Percentiles rank a stretch among this genome's conserved stretches.
These are phyloP conservation scores for Zonitis immaculata DNA, from an alignment of 2,888 invertebrate genomes.

Conservation along the genomic window DNA sequence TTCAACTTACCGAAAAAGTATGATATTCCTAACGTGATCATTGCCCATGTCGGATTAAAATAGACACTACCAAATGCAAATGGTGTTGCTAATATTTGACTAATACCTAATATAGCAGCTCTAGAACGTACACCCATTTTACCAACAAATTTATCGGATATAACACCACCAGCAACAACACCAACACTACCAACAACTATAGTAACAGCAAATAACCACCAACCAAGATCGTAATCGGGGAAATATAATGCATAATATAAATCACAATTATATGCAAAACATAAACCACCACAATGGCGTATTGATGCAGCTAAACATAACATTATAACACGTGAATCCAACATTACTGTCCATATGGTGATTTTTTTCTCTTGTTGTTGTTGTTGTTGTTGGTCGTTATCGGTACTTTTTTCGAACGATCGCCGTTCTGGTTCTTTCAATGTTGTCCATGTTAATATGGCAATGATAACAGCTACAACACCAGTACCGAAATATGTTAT, in stretches of 20 bases:
- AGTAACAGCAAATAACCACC: slow-evolving; percentile 86
- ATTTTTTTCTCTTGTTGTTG: slow-evolving; percentile 44
- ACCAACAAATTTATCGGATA: slow-evolving; percentile 82
- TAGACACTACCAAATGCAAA: slow-evolving; percentile 83
- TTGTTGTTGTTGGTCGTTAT: slow-evolving; percentile 24
- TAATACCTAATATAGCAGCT: slow-evolving; percentile 73
- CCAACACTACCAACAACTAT: slow-evolving; percentile 72
- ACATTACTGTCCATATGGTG: slow-evolving; percentile 70
- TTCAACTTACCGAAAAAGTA: slow-evolving; percentile 80
- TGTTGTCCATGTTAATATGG: slow-evolving; percentile 67
- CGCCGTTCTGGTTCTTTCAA: slow-evolving; percentile 72
- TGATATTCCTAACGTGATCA: slow-evolving; percentile 81
- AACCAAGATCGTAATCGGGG: slow-evolving; percentile 83
- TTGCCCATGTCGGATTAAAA: slow-evolving; percentile 77
- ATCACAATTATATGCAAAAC: slow-evolving; percentile 88
- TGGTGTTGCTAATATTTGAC: slow-evolving; percentile 78
- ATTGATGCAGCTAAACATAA: slow-evolving; percentile 83
- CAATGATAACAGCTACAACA: slow-evolving; percentile 67
- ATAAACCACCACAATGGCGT: slow-evolving; percentile 87
- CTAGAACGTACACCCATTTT: slow-evolving; percentile 81
- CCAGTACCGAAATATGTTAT: slow-evolving; percentile 78
- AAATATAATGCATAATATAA: slow-evolving; percentile 83
- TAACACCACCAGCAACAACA: slow-evolving; percentile 67
- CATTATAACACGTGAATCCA: slow-evolving; percentile 72
- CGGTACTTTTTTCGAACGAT: slow-evolving; percentile 65